Evolutionary conservation across 2,888 invertebrate genomes (phyloP).

Genomic region (Machimus rusticus): DNA sequence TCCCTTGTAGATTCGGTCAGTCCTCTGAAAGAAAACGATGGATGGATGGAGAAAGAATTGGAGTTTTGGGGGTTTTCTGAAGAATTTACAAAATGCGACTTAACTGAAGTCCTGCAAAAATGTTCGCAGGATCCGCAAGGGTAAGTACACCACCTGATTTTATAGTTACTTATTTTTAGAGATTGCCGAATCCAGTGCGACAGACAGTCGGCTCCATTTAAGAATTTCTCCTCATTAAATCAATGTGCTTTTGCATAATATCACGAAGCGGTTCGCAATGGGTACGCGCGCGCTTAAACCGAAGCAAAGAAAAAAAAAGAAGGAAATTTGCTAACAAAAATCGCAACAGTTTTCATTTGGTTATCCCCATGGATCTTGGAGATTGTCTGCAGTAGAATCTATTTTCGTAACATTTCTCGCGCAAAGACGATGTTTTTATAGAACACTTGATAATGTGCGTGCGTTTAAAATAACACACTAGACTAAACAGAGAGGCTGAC

Average conservation of each 20-base stretch:
- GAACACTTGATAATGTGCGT: slow-evolving; percentile 27
- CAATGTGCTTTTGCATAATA: background rate
- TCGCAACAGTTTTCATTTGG: slow-evolving; percentile 2
- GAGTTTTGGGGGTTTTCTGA: background rate
- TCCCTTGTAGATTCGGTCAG: background rate
- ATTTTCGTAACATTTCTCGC: slow-evolving; percentile 21
- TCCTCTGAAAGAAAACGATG: background rate
- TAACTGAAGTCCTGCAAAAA: background rate
- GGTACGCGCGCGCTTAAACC: background rate
- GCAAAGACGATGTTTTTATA: slow-evolving; percentile 30
- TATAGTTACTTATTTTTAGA: background rate
- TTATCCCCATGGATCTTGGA: slow-evolving; percentile 23
- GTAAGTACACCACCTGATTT: background rate
- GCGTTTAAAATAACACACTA: slow-evolving; percentile 29
- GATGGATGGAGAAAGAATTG: background rate
- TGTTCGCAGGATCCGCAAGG: background rate
- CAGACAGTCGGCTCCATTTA: background rate
- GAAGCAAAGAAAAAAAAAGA: background rate
- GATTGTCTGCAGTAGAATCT: slow-evolving; percentile 17
- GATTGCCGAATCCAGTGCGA: background rate
- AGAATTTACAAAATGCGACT: background rate
- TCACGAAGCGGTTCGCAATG: background rate
- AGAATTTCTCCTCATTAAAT: background rate
- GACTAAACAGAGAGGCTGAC: slow-evolving; percentile 33
- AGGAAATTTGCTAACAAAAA: background rate